These are phyloP conservation scores for Ganaspis brasiliensis DNA, from an alignment of 2,888 invertebrate genomes.

Conservation along the genomic window DNA sequence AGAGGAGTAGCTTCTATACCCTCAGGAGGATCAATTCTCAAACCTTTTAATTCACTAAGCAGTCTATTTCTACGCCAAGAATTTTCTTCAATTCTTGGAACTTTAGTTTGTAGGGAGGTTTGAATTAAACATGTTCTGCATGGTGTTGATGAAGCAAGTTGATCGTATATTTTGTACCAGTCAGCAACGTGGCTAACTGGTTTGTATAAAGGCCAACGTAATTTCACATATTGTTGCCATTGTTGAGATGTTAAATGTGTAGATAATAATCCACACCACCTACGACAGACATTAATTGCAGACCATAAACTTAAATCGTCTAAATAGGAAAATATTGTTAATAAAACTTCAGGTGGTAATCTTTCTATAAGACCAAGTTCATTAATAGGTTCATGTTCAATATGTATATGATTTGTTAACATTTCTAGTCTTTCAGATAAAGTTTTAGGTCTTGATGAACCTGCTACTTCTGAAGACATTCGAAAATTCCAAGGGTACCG, in stretches of 20 bases:
- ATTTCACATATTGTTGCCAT: slow-evolving; percentile 90
- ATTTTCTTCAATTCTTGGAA: slow-evolving; percentile 86
- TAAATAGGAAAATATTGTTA: slow-evolving; percentile 93
- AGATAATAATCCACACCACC: slow-evolving; percentile 91
- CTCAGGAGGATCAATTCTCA: slow-evolving; percentile 90
- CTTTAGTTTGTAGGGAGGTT: slow-evolving; percentile 87
- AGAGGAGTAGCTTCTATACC: slow-evolving; percentile 92
- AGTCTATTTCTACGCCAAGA: slow-evolving; percentile 92
- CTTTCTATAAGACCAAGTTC: slow-evolving; percentile 86
- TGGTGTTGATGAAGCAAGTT: slow-evolving; percentile 81
- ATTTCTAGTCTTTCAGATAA: slow-evolving; percentile 85
- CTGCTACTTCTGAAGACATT: slow-evolving; percentile 66
- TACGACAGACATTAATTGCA: slow-evolving; percentile 91
- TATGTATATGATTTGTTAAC: slow-evolving; percentile 81
- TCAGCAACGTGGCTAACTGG: slow-evolving; percentile 87
- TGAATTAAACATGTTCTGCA: slow-evolving; percentile 94
- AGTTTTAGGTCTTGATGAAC: slow-evolving; percentile 82
- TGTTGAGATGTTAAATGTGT: slow-evolving; percentile 89
- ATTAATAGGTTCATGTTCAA: slow-evolving; percentile 74
- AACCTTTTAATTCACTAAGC: slow-evolving; percentile 87
- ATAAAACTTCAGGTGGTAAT: slow-evolving; percentile 90
- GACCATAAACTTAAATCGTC: slow-evolving; percentile 96
- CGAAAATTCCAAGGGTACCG: slow-evolving; percentile 65
- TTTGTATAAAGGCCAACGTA: slow-evolving; percentile 93
- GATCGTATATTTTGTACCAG: slow-evolving; percentile 89